These are phyloP conservation scores for Athripsodes cinereus DNA, from an alignment of 2,888 invertebrate species.

Conservation along the genomic window DNA sequence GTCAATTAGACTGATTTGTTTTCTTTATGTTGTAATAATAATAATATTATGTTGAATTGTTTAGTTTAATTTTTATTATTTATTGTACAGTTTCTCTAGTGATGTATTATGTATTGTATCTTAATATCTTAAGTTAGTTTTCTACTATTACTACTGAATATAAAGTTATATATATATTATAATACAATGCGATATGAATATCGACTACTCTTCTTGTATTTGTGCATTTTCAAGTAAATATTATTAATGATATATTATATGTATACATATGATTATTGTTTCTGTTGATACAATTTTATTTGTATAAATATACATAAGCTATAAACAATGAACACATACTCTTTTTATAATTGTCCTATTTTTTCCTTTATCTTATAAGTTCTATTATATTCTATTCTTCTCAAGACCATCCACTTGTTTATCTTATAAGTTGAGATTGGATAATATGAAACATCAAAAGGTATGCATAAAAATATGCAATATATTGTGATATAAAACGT, in stretches of 20 bases:
- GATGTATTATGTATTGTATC: conserved; percentile 21
- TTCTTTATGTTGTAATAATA: conserved; percentile 14
- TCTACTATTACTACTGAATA: conserved; percentile 21
- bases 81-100: conserved; percentile 16
- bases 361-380: too few relatives aligned
- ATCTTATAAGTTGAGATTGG: too few relatives aligned
- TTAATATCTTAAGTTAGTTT: conserved; percentile 26
- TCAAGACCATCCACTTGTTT: too few relatives aligned
- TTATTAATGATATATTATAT: not conserved
- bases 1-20: conserved; percentile 1
- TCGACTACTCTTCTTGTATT: conserved; percentile 26
- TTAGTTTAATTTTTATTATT: conserved; percentile 9
- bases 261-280: conserved; percentile 16
- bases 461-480: too few relatives aligned
- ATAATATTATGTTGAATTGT: conserved; percentile 12
- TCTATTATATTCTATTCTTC: too few relatives aligned
- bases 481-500: too few relatives aligned
- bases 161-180: too few relatives aligned
- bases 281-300: conserved; percentile 28
- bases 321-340: not conserved
- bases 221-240: conserved; percentile 26
- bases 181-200: conserved; percentile 25
- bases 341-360: not conserved
- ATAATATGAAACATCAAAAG: too few relatives aligned
- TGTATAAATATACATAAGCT: conserved; percentile 25